Evolutionary conservation across 2,888 invertebrate genomes (phyloP), one percentile per base, ranked within the genome.

Genomic region (Odiellus spinosus): DNA sequence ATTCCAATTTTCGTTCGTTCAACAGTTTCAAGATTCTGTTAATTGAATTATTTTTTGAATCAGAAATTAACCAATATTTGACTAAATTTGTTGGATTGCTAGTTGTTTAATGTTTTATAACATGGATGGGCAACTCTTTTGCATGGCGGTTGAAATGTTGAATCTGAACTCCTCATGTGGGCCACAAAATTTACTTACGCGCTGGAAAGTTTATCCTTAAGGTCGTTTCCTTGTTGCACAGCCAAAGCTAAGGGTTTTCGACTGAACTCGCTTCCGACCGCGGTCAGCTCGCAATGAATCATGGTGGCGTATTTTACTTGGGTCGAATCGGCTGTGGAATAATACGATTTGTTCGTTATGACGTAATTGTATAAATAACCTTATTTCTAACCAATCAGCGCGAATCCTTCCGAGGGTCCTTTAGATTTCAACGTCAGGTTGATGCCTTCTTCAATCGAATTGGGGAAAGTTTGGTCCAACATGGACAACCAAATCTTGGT

Each of bases 401-500:
- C 93, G 64, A 91, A 93, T 3, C 86, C 88, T 63, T 77, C 84
- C 50, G 81, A 1, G 80, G 49, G 46, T 36, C 51, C 48, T 32
- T 42, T 46, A 3, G 50, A 51, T 14, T 33, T 21, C 36, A 54
- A 45, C 0, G 88, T 83, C 48, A 81, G 73, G 8, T 73, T 71
- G 0, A 93, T 69, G 0, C 91, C 95, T 55, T 82, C 83, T 0
- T 82, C 78, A 36, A 84, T 73, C 3, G 76, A 75, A 21, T 75
- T 71, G 0, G 95, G 95, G 11, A 95, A 73, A 0, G 76, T 76
- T 0, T 90, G 83, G 57, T 80, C 78, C 59, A 77, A 74, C 88
- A 95, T 96, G 0, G 87, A 86, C 63, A 91, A 86, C 85, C 93
- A 93, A 82, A 98, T 91, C 68, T 95, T 96, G 38, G 91, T 95